A percentile compares a stretch with the other conserved stretches of the same genome.
Conservation (phyloP, 2,797 vertebrate genomes). For the Loriculus beryllinus region DNA sequence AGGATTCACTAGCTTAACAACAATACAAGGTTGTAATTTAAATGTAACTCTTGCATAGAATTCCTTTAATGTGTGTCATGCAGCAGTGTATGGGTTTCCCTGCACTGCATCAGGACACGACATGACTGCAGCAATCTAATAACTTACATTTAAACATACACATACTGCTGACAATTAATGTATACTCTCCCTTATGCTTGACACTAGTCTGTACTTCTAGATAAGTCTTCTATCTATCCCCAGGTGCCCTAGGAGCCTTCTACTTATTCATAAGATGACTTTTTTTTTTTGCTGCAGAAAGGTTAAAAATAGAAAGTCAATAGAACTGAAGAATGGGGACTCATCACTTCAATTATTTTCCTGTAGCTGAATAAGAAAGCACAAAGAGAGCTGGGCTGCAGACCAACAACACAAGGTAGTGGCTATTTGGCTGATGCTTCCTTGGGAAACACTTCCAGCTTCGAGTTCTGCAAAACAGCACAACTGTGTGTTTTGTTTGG, state of each 20-base stretch:
- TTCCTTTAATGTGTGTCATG: fast-evolving
- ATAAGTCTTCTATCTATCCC: background rate
- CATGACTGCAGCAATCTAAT: background rate
- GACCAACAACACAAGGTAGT: background rate
- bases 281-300: background rate
- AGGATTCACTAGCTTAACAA: background rate
- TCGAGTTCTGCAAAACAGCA: background rate
- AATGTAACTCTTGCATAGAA: background rate
- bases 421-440: background rate
- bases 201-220: background rate
- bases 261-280: background rate
- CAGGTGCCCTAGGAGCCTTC: background rate
- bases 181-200: background rate
- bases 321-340: background rate
- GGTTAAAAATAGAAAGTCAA: background rate
- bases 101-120: background rate
- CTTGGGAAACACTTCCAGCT: background rate
- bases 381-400: background rate
- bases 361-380: background rate
- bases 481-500: background rate
- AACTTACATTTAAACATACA: background rate
- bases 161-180: background rate
- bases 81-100: background rate
- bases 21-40: background rate
- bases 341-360: background rate